Base-by-base conservation (phyloP, 2,113 vertebrate species). In the Chloropsis cyanopogon region DNA sequence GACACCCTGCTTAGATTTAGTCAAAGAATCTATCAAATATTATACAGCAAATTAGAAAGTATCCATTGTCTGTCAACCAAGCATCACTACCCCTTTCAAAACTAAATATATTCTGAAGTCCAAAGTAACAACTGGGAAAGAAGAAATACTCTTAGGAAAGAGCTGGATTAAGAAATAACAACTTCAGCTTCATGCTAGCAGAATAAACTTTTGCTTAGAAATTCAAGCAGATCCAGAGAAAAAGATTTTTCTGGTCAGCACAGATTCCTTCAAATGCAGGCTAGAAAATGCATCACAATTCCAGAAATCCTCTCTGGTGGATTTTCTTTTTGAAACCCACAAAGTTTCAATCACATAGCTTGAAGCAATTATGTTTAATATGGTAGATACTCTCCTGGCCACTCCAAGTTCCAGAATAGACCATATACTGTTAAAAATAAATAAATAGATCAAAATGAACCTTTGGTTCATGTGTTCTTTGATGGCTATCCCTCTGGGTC, bases 171-270 rank as follows among this genome's bases (percentile, higher is more conserved):
- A 57, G 46, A 94, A 92, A 56, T 35, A 88, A 88, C 12, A 81
- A 47, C 52, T 86, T 83, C 56, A 49, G 16, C 24, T 65, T 85
- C 71, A 87, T 80, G 89, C 89, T 71, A 77, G 94, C 91, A 92
- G 69, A 88, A 95, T 92, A 93, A 93, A 93, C 79, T 59, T 94
- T 92, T 86, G 82, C 85, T 82, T 76, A 84, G 75, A 95, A 94
- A 94, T 96, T 88, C 42, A 73, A 57, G 41, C 14, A 69, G 24
- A 78, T 31, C 83, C 33, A 77, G 46, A 88, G 42, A 85, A 69
- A 83, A 71, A 56, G 4, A 64, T 28, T 52, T 69, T 71, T 52
- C 33, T 93, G 46, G 31, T 68, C 56, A 86, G 56, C 25, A 73
- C 1, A 33, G 13, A 31, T 76, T 90, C 56, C 59, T 75, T 50